Percentiles rank a stretch among this genome's conserved stretches.
These are phyloP conservation scores for Catalaphyllia jardinei DNA, from an alignment of 64 coral and sea anemone genomes.

Conservation along the genomic window DNA sequence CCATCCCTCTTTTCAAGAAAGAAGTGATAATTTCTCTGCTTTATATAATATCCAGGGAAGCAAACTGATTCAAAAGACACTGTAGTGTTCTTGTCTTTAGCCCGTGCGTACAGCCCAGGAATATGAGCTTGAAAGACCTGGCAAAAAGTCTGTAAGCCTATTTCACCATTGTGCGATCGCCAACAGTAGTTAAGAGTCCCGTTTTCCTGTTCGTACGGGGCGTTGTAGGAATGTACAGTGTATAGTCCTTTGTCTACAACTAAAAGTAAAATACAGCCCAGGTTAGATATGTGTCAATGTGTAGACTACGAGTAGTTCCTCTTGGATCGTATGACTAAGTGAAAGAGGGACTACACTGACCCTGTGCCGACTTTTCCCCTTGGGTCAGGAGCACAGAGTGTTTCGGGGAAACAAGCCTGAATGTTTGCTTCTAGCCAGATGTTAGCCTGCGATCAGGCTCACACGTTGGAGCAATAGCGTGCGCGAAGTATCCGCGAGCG, in stretches of 20 bases:
- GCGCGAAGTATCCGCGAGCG: too few species aligned
- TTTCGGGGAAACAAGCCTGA: too few species aligned
- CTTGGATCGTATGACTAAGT: too few species aligned
- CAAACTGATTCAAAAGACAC: slow-evolving; percentile 78
- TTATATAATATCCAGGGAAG: slow-evolving; percentile 62
- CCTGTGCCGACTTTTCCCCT: too few species aligned
- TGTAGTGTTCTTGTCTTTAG: neutral
- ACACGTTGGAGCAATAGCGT: too few species aligned
- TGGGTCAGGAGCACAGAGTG: too few species aligned
- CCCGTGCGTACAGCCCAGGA: slow-evolving; percentile 7
- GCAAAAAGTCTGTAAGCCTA: slow-evolving; percentile 39
- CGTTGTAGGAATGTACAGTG: slow-evolving; percentile 64
- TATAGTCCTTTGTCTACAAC: slow-evolving; percentile 70
- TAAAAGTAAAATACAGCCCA: neutral
- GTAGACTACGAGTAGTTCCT: too few species aligned
- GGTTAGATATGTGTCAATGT: too few species aligned
- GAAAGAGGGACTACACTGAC: too few species aligned
- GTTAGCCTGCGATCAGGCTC: too few species aligned
- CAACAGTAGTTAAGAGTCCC: slow-evolving; percentile 58
- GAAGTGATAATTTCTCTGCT: slow-evolving; percentile 78
- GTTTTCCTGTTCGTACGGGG: slow-evolving; percentile 53
- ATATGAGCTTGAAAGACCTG: slow-evolving; percentile 60
- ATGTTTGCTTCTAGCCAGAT: too few species aligned
- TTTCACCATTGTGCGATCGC: slow-evolving; percentile 40
- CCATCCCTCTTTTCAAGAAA: slow-evolving; percentile 54